Base-by-base conservation (phyloP, 2,888 invertebrate genomes). In the Andrena dorsata region DNA sequence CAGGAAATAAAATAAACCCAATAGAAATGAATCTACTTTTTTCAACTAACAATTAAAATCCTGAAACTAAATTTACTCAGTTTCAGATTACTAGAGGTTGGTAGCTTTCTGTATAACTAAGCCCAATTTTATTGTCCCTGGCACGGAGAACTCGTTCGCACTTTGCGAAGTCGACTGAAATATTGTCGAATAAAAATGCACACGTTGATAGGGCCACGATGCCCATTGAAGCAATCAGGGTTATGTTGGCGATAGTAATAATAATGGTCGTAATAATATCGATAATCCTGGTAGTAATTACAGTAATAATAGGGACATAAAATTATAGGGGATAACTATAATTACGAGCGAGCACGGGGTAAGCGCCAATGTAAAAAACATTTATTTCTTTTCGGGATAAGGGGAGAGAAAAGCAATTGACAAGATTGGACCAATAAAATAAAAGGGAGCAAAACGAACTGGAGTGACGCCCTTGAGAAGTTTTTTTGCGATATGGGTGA, bases 271-370 rank as follows among this genome's bases (percentile, higher is more conserved):
- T 49, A 60, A 69, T 70, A 75, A 75, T 70, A 70, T 79, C 65
- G 63, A 75, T 79, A 75, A 60, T 75, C 70, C 49, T 70, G 56
- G 16, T 30, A 26, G 70, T 70, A 76, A 76, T 76, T 80, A 53
- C 76, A 23, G 65, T 76, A 76, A 80, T 80, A 65, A 65, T 49
- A 32, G 75, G 58, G 69, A 35, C 20, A 64, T 76, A 60, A 69
- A 70, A 80, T 70, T 70, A 70, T 41, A 51, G 65, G 49, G 69
- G 74, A 79, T 79, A 35, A 75, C 30, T 75, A 30, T 60, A 71
- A 76, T 80, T 80, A 66, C 60, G 41, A n/a, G 64, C 8, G 70
- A 26, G 26, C 60, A 41, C 73, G n/a, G 30, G 51, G 30, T 41
- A 30, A 61, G 65, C 65, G 41, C 23, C 51, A 41, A 68, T 66